Evolutionary conservation across 1,140 invertebrate species (phyloP).

Genomic region (Musca vetustissima): DNA sequence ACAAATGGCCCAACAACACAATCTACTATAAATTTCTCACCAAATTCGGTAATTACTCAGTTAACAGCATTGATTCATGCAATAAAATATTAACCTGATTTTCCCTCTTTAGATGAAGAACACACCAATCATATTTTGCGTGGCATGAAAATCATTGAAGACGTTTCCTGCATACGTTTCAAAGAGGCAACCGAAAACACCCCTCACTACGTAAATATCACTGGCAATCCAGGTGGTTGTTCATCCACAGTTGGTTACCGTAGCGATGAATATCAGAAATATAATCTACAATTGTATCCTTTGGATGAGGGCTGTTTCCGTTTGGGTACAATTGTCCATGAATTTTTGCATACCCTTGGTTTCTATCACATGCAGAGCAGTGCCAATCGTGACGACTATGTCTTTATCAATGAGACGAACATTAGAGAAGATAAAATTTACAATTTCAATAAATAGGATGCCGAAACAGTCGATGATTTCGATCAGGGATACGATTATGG

Average conservation of each 20-base stretch:
- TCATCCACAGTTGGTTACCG: constrained; percentile 58
- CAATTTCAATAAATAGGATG: constrained; percentile 61
- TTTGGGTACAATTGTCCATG: constrained; percentile 64
- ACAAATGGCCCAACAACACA: constrained; percentile 62
- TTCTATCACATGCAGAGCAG: constrained; percentile 75
- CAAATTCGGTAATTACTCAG: constrained; percentile 44
- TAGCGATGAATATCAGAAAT: constrained; percentile 55
- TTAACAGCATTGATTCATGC: too few species aligned
- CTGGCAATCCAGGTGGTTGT: constrained; percentile 57
- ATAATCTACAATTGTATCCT: constrained; percentile 36
- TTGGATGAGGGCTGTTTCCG: constrained; percentile 46
- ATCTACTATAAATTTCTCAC: constrained; percentile 47
- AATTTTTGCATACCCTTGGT: constrained; percentile 68
- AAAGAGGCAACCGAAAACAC: constrained; percentile 31
- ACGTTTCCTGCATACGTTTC: constrained; percentile 37
- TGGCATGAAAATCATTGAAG: constrained; percentile 37
- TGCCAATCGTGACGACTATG: constrained; percentile 69
- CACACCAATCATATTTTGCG: constrained; percentile 38
- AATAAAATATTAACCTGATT: too few species aligned
- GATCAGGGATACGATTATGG: constrained; percentile 64
- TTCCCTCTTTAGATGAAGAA: constrained; percentile 29
- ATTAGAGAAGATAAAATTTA: constrained; percentile 61
- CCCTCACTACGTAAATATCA: constrained; percentile 31
- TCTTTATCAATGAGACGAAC: constrained; percentile 69
- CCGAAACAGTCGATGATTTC: constrained; percentile 55